Percentiles rank a stretch among this genome's conserved stretches.
These are phyloP conservation scores for Lymantria monacha DNA, from an alignment of 2,888 invertebrate species.

Conservation along the genomic window DNA sequence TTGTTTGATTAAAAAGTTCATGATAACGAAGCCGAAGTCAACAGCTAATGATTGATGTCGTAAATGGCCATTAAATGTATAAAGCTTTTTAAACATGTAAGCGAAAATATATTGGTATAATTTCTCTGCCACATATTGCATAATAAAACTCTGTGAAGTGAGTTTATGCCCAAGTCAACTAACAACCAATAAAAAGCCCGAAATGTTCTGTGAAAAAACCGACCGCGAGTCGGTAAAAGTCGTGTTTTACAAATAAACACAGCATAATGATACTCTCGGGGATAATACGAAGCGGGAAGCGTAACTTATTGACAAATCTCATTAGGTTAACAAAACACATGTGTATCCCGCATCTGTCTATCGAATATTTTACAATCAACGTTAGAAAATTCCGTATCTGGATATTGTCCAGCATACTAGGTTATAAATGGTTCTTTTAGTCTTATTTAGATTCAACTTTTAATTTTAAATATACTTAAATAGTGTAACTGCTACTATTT, in stretches of 20 bases:
- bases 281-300: constrained; percentile 52
- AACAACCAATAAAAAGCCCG: constrained; percentile 31
- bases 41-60: too few relatives aligned
- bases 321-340: constrained; percentile 78
- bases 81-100: too few relatives aligned
- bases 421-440: too few relatives aligned
- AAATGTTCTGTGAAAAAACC: constrained; percentile 15
- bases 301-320: constrained; percentile 74
- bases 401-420: constrained; percentile 28
- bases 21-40: too few relatives aligned
- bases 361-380: constrained; percentile 61
- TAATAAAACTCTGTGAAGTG: constrained; percentile 3
- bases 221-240: constrained; percentile 36
- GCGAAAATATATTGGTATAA: background rate
- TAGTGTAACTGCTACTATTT: too few relatives aligned
- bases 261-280: constrained; percentile 58
- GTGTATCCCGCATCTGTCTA: constrained; percentile 70
- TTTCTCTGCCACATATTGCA: background rate
- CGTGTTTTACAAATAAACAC: constrained; percentile 56
- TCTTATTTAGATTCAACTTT: too few relatives aligned
- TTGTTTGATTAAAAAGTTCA: too few relatives aligned
- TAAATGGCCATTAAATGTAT: too few relatives aligned
- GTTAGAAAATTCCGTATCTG: constrained; percentile 48
- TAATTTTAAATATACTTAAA: too few relatives aligned
- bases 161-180: constrained; percentile 7